Evolutionary conservation across 2,113 vertebrate species (phyloP).

Genomic region (Sinocyclocheilus grahami): DNA sequence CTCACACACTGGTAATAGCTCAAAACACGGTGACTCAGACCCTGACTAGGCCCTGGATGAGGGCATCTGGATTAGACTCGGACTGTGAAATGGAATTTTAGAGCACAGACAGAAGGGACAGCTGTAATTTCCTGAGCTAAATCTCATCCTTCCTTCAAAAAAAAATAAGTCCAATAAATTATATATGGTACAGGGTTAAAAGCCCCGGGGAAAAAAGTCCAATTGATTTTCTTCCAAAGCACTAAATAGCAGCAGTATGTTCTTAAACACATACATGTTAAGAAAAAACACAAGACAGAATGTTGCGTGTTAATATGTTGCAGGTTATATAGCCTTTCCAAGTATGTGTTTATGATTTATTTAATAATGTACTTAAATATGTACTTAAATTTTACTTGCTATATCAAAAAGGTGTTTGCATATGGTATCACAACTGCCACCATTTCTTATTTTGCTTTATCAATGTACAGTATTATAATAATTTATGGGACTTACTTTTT

Average conservation of each 20-base stretch:
- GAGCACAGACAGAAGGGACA: conserved; percentile 8
- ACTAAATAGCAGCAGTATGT: not conserved
- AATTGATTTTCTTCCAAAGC: not conserved
- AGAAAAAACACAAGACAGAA: not conserved
- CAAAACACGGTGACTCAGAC: conserved; percentile 15
- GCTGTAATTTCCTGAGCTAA: conserved; percentile 8
- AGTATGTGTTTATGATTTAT: too few relatives aligned
- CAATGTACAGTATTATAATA: not conserved
- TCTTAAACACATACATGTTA: not conserved
- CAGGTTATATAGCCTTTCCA: not conserved
- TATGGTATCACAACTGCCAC: too few relatives aligned
- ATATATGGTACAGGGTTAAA: not conserved
- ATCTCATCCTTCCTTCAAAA: not conserved
- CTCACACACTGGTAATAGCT: not conserved
- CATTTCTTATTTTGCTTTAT: not conserved
- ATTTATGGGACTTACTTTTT: not conserved
- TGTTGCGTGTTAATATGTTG: not conserved
- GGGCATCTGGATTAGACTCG: conserved; percentile 12
- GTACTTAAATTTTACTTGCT: too few relatives aligned
- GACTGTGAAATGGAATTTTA: conserved; percentile 32
- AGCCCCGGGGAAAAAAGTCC: not conserved
- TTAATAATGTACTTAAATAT: too few relatives aligned
- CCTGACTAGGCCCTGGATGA: not conserved
- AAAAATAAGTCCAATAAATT: not conserved
- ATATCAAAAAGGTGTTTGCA: too few relatives aligned